Evolutionary conservation across 1,140 invertebrate genomes (phyloP).

Genomic region (Rhynchophorus ferrugineus): DNA sequence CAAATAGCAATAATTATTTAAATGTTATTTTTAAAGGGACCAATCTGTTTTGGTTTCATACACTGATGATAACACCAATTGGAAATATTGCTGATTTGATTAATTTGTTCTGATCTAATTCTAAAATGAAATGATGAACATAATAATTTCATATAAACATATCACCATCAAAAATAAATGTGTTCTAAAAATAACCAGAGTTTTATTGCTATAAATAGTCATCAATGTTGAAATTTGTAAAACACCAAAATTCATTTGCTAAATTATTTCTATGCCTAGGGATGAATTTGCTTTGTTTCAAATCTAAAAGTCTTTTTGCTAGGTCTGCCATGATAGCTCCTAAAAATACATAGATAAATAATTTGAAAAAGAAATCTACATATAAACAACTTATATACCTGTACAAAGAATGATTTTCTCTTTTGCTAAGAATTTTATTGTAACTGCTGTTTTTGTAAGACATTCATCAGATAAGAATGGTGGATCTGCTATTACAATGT

Average conservation of each 20-base stretch:
- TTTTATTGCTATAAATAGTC: conserved; percentile 17
- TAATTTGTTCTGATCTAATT: background rate
- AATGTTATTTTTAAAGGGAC: conserved; percentile 11
- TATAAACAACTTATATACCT: conserved; percentile 46
- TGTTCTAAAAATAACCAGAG: conserved; percentile 9
- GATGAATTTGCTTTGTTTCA: conserved; percentile 62
- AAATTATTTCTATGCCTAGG: conserved; percentile 83
- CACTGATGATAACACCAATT: background rate
- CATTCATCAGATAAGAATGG: conserved; percentile 93
- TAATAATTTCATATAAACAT: conserved; percentile 32
- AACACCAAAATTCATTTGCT: conserved; percentile 88
- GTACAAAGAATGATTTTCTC: conserved; percentile 84
- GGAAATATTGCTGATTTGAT: background rate
- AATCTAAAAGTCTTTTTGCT: conserved; percentile 54
- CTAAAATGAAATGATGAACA: conserved; percentile 9
- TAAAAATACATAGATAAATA: conserved; percentile 38
- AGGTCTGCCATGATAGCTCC: conserved; percentile 69
- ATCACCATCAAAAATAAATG: conserved; percentile 26
- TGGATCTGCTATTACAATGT: conserved; percentile 86
- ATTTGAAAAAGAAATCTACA: background rate
- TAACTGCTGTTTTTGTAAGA: conserved; percentile 72
- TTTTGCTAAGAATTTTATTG: conserved; percentile 70
- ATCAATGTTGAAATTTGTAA: conserved; percentile 75
- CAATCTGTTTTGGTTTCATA: conserved; percentile 10
- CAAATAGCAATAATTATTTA: conserved; percentile 1